phyloP scores from a whole-genome alignment of 2,888 invertebrate genomes.

The Cistogaster globosa region DNA sequence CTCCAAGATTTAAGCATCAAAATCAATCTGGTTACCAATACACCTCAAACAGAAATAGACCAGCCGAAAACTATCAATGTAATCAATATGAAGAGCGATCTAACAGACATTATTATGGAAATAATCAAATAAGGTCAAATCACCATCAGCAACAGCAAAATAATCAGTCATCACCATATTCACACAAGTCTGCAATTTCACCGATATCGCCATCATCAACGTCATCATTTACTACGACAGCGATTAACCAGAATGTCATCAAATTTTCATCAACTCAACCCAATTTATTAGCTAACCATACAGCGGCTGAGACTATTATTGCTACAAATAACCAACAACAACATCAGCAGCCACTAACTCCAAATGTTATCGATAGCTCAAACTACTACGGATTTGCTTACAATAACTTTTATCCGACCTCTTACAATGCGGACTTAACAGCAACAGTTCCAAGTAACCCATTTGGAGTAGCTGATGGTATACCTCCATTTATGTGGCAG shows the following conservation, averaged over 20 bases:
- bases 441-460: conserved; percentile 10
- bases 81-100: conserved; percentile 25
- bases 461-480: conserved; percentile 43
- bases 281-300: background rate
- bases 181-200: background rate
- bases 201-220: background rate
- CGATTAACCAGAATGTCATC: background rate
- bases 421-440: conserved; percentile 20
- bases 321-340: conserved; percentile 27
- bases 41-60: conserved; percentile 23
- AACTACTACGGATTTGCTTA: conserved; percentile 23
- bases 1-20: conserved; percentile 11
- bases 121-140: conserved; percentile 8
- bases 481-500: conserved; percentile 65
- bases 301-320: conserved; percentile 45
- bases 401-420: conserved; percentile 11
- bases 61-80: conserved; percentile 4
- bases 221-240: background rate
- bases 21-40: conserved; percentile 31
- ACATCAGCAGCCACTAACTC: background rate
- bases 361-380: conserved; percentile 8
- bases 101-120: conserved; percentile 30
- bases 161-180: conserved; percentile 6
- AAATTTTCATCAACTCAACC: conserved; percentile 20
- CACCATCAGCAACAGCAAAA: conserved; percentile 12